Evolutionary conservation across 2,888 invertebrate genomes (phyloP).

Genomic region (Quadroppia sp.): DNA sequence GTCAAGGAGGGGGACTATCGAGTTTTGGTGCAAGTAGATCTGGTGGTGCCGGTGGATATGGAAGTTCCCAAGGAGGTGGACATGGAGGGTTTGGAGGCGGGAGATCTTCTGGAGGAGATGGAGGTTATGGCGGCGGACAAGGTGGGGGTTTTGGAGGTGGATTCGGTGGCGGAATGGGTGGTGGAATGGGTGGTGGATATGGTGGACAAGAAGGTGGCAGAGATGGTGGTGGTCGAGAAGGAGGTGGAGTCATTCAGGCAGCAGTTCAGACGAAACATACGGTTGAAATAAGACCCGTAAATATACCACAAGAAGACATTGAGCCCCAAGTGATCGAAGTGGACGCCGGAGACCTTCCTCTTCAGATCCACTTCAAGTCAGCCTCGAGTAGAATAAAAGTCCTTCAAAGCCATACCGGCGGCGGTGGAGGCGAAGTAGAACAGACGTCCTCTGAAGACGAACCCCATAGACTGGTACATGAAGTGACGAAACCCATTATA

Average conservation of each 20-base stretch:
- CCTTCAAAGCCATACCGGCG: conserved; percentile 29
- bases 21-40: conserved; percentile 3
- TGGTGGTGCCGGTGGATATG: conserved; percentile 41
- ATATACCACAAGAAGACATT: conserved; percentile 39
- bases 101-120: conserved; percentile 9
- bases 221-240: background rate
- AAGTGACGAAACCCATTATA: conserved; percentile 37
- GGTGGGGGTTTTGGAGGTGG: conserved; percentile 3
- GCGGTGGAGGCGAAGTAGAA: conserved; percentile 40
- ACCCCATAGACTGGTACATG: conserved; percentile 40
- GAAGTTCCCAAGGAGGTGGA: conserved; percentile 22
- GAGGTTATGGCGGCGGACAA: conserved; percentile 40
- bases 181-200: conserved; percentile 37
- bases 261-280: conserved; percentile 42
- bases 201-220: background rate
- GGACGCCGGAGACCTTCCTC: conserved; percentile 38
- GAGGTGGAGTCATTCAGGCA: background rate
- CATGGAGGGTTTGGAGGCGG: background rate
- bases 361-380: conserved; percentile 40
- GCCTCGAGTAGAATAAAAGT: conserved; percentile 37
- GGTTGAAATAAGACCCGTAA: conserved; percentile 38
- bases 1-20: too few species aligned
- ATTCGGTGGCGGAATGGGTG: background rate
- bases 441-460: conserved; percentile 40
- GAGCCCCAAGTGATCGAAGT: conserved; percentile 41